Percentiles rank a stretch among this genome's conserved stretches.
These are phyloP conservation scores for Aspidiotus rigidus DNA, from an alignment of 2,888 invertebrate genomes.

Conservation along the genomic window DNA sequence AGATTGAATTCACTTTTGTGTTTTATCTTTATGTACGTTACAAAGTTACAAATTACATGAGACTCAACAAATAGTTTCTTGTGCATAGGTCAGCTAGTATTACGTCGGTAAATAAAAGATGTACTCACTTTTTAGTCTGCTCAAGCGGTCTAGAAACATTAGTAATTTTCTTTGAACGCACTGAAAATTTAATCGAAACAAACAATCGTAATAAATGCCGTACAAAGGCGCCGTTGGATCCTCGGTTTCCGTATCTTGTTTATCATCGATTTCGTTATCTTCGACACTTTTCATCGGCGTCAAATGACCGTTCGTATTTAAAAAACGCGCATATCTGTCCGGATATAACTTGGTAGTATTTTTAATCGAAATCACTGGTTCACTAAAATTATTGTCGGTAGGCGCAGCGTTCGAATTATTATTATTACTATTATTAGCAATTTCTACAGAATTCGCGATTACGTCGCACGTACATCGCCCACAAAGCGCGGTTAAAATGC, in stretches of 20 bases:
- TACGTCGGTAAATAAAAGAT: neutral
- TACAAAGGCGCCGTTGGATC: conserved; percentile 44
- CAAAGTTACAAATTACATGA: no score
- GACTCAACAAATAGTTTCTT: no score
- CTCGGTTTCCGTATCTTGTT: conserved; percentile 38
- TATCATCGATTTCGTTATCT: conserved; percentile 34
- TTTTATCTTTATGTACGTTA: no score
- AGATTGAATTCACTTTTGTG: neutral
- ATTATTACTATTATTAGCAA: neutral
- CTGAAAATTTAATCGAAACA: conserved; percentile 49
- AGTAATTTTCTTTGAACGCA: conserved; percentile 53
- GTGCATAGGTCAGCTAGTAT: no score
- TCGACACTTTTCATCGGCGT: conserved; percentile 16
- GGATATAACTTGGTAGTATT: conserved; percentile 18
- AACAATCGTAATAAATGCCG: conserved; percentile 50
- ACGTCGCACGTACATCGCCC: neutral
- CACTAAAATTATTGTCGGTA: conserved; percentile 19
- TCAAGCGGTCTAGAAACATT: conserved; percentile 50
- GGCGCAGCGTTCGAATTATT: neutral
- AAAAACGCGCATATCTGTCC: conserved; percentile 27
- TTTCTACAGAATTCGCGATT: neutral
- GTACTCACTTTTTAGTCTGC: conserved; percentile 44
- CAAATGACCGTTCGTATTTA: conserved; percentile 9
- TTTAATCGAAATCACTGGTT: conserved; percentile 29
- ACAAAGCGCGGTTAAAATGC: conserved; percentile 14